These are phyloP conservation scores for Lycia hirtaria DNA, from an alignment of 2,888 invertebrate genomes.

Conservation along the genomic window DNA sequence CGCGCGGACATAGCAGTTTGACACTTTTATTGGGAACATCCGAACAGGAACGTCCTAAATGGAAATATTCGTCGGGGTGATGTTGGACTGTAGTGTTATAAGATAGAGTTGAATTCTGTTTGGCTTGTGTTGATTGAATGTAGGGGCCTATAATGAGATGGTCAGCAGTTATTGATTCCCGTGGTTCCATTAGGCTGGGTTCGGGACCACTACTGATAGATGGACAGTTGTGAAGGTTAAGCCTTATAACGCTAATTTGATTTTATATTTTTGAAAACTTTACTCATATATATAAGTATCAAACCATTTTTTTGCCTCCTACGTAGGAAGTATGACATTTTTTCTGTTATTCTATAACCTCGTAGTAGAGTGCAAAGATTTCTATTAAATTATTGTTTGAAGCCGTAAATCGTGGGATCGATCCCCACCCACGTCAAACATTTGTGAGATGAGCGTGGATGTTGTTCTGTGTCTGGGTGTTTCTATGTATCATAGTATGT, in stretches of 20 bases:
- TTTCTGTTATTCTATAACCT: no score
- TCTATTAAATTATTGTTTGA: no score
- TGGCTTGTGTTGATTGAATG: slow-evolving; percentile 67
- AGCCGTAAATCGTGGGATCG: no score
- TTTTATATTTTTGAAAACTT: not conserved
- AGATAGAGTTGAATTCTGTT: slow-evolving; percentile 47
- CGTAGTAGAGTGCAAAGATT: no score
- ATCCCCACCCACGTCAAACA: no score
- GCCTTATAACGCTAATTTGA: not conserved
- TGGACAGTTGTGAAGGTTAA: slow-evolving; percentile 9
- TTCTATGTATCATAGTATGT: no score
- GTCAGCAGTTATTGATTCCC: slow-evolving; percentile 84
- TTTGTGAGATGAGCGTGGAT: no score
- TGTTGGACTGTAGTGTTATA: slow-evolving; percentile 16
- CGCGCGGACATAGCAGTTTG: slow-evolving; percentile 56
- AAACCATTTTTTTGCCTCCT: not conserved
- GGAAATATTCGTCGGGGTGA: slow-evolving; percentile 4
- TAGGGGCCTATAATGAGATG: slow-evolving; percentile 77
- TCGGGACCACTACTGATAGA: slow-evolving; percentile 11
- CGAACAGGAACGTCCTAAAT: slow-evolving; percentile 29
- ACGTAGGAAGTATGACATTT: no score
- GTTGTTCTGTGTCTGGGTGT: no score
- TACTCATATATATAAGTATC: no score
- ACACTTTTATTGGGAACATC: slow-evolving; percentile 45
- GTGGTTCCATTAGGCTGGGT: slow-evolving; percentile 50